These are phyloP conservation scores for Neoascia interrupta DNA, from an alignment of 2,888 invertebrate genomes.

Conservation along the genomic window DNA sequence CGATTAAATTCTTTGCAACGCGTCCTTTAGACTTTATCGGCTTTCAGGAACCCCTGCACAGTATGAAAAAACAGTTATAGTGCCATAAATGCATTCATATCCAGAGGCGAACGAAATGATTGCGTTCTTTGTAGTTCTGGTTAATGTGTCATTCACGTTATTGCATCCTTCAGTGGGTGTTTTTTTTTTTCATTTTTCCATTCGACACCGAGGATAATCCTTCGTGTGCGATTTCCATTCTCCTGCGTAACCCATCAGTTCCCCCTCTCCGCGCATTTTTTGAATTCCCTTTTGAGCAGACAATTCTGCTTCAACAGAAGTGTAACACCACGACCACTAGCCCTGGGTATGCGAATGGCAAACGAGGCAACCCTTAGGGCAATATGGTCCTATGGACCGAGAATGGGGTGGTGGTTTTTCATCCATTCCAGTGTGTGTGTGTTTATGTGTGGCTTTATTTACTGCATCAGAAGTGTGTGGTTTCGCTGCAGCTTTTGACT, in stretches of 20 bases:
- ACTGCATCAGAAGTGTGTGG: constrained; percentile 35
- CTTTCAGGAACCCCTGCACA: too few relatives aligned
- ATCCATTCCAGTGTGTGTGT: neutral
- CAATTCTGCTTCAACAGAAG: constrained; percentile 13
- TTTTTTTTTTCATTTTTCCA: constrained; percentile 19
- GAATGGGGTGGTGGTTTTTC: too few relatives aligned
- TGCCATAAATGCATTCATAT: constrained; percentile 15
- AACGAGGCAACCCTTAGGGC: constrained; percentile 37
- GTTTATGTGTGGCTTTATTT: constrained; percentile 18
- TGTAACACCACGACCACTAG: constrained; percentile 2
- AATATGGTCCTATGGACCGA: too few relatives aligned
- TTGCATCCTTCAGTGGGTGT: too few relatives aligned
- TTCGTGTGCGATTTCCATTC: constrained; percentile 7
- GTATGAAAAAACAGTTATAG: neutral
- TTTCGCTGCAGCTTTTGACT: constrained; percentile 25
- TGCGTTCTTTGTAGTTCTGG: constrained; percentile 34
- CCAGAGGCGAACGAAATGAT: neutral
- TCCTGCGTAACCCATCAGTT: constrained; percentile 30
- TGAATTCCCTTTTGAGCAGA: constrained; percentile 56
- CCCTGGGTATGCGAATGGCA: constrained; percentile 1
- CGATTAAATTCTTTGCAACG: too few relatives aligned
- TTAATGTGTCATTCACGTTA: constrained; percentile 25
- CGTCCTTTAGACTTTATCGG: too few relatives aligned
- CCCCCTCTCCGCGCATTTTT: constrained; percentile 37
- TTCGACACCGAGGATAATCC: constrained; percentile 41